A percentile compares a stretch with the other conserved stretches of the same genome.
These are phyloP conservation scores for Trididemnum clinides DNA, from an alignment of 23 tunicate species.

Conservation along the genomic window DNA sequence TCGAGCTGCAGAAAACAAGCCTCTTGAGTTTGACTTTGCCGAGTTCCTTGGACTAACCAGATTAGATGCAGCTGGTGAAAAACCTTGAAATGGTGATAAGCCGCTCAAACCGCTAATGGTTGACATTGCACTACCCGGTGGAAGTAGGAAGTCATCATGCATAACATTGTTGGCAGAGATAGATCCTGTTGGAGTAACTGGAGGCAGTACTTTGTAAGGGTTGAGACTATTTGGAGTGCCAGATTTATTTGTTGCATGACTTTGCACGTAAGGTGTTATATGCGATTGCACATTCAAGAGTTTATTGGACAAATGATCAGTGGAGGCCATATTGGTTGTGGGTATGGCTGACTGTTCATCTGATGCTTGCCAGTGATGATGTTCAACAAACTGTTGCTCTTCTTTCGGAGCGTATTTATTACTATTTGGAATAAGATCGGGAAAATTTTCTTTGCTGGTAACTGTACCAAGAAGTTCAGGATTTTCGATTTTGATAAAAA, in stretches of 20 bases:
- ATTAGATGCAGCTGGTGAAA: slow-evolving; percentile 69
- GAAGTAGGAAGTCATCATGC: slow-evolving; percentile 58
- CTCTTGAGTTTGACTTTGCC: slow-evolving; percentile 47
- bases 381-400: not conserved
- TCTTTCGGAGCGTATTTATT: not conserved
- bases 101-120: slow-evolving; percentile 80
- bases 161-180: not conserved
- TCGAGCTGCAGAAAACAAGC: slow-evolving; percentile 46
- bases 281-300: slow-evolving; percentile 23
- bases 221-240: slow-evolving; percentile 64
- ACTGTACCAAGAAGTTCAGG: not conserved
- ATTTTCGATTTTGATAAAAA: slow-evolving; percentile 6
- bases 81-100: slow-evolving; percentile 55
- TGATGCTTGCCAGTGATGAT: not conserved
- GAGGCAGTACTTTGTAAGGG: slow-evolving; percentile 91
- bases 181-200: slow-evolving; percentile 67
- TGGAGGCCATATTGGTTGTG: not conserved
- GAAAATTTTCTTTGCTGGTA: not conserved
- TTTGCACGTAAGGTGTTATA: not conserved
- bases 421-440: not conserved
- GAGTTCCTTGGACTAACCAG: slow-evolving; percentile 84
- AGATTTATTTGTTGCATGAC: not conserved
- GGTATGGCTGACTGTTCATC: not conserved
- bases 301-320: not conserved
- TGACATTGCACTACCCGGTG: slow-evolving; percentile 88